Evolutionary conservation across 2,888 invertebrate species (phyloP).

Genomic region (Oscheius sp.): DNA sequence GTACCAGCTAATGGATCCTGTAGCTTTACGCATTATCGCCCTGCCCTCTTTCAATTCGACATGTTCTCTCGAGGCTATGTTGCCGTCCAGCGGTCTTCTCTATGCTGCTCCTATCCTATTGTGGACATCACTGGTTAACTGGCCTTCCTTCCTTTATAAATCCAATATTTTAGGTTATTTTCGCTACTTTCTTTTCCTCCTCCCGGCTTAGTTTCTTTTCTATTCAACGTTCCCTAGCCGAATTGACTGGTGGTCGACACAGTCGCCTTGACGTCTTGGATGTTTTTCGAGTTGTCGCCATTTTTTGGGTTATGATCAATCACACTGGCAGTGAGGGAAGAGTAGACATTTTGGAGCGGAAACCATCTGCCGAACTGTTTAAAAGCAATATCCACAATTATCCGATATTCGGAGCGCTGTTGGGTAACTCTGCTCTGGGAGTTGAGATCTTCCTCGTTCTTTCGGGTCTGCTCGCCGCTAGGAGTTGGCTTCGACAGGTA

Average conservation of each 20-base stretch:
- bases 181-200: conserved; percentile 40
- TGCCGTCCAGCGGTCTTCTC: conserved; percentile 4
- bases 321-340: conserved; percentile 70
- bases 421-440: conserved; percentile 71
- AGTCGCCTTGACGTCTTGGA: conserved; percentile 61
- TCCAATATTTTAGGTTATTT: conserved; percentile 41
- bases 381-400: conserved; percentile 68
- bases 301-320: conserved; percentile 71
- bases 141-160: background rate
- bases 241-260: conserved; percentile 49
- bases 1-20: conserved; percentile 21
- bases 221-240: conserved; percentile 49
- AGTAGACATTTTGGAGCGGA: conserved; percentile 67
- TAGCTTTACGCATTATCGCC: conserved; percentile 7
- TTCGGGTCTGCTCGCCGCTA: conserved; percentile 68
- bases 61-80: conserved; percentile 21
- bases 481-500: conserved; percentile 65
- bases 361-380: conserved; percentile 63
- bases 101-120: conserved; percentile 12
- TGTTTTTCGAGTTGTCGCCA: conserved; percentile 66
- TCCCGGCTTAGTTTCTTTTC: conserved; percentile 42
- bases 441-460: conserved; percentile 71
- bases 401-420: conserved; percentile 67
- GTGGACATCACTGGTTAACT: conserved; percentile 13
- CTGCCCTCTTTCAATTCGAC: conserved; percentile 23